Evolutionary conservation across 2,113 vertebrate species (phyloP).

Genomic region (Callithrix jacchus): DNA sequence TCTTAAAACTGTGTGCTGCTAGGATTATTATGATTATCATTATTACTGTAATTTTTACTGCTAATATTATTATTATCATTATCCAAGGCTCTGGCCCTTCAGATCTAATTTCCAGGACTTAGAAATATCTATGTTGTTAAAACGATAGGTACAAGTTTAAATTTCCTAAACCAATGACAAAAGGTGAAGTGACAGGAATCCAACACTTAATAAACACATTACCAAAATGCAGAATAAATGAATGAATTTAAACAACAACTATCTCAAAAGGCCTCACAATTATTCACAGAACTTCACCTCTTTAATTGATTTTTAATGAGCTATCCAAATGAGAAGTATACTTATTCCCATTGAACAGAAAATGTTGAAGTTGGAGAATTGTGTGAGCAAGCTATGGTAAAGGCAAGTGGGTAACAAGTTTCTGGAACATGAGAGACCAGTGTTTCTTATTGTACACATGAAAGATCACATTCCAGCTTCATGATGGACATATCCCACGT

Average conservation of each 20-base stretch:
- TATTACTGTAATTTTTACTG: background rate
- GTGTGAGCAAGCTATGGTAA: background rate
- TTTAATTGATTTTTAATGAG: background rate
- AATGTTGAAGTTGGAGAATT: background rate
- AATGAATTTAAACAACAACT: constrained; percentile 3
- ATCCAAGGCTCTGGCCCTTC: background rate
- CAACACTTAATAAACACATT: constrained; percentile 3
- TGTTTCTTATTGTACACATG: background rate
- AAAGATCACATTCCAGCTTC: background rate
- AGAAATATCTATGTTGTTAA: background rate
- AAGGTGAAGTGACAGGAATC: background rate
- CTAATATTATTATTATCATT: background rate
- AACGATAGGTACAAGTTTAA: background rate
- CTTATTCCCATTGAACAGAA: background rate
- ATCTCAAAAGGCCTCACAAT: background rate
- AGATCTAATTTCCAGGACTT: background rate
- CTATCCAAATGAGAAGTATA: background rate
- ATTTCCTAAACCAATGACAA: background rate
- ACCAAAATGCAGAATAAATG: constrained; percentile 26
- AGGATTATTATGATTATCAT: background rate
- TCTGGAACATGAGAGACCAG: background rate
- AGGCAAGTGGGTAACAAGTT: background rate
- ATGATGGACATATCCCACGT: background rate
- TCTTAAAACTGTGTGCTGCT: background rate
- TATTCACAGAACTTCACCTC: background rate